A percentile compares a stretch with the other conserved stretches of the same genome.
These are phyloP conservation scores for Brachycybe producta DNA, from an alignment of 2,888 invertebrate genomes.

Conservation along the genomic window DNA sequence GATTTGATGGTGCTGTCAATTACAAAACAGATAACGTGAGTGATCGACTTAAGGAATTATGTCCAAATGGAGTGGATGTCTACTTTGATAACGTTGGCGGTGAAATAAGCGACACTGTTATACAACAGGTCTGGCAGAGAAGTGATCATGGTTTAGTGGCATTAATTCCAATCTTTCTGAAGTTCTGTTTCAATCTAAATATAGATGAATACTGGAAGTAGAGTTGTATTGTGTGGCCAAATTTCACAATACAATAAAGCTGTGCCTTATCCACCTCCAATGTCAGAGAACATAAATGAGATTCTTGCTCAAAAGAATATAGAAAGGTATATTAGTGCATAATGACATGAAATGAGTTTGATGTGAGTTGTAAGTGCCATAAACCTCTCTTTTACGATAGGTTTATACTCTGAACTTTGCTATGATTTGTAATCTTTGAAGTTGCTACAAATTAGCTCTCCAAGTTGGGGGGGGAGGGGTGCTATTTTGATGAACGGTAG, in stretches of 20 bases:
- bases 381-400: too few species aligned
- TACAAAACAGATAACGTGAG: slow-evolving; percentile 31
- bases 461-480: too few species aligned
- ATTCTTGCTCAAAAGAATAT: too few species aligned
- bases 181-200: slow-evolving; percentile 8
- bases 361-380: too few species aligned
- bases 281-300: too few species aligned
- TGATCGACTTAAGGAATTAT: slow-evolving; percentile 26
- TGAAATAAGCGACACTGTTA: slow-evolving; percentile 31
- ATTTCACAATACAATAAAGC: slow-evolving; percentile 35
- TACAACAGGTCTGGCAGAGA: slow-evolving; percentile 25
- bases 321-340: too few species aligned
- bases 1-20: slow-evolving; percentile 33
- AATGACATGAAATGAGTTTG: too few species aligned
- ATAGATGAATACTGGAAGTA: slow-evolving; percentile 31
- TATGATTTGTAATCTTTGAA: too few species aligned
- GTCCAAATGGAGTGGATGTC: slow-evolving; percentile 32
- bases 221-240: slow-evolving; percentile 35
- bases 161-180: neutral
- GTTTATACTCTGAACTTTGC: too few species aligned
- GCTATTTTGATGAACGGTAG: too few species aligned
- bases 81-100: slow-evolving; percentile 38
- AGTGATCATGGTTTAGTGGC: neutral
- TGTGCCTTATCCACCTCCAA: slow-evolving; percentile 34
- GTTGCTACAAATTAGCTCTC: too few species aligned